A percentile compares a stretch with the other conserved stretches of the same genome.
phyloP scores from a whole-genome alignment of 2,113 vertebrate genomes.

The Macquaria australasica region DNA sequence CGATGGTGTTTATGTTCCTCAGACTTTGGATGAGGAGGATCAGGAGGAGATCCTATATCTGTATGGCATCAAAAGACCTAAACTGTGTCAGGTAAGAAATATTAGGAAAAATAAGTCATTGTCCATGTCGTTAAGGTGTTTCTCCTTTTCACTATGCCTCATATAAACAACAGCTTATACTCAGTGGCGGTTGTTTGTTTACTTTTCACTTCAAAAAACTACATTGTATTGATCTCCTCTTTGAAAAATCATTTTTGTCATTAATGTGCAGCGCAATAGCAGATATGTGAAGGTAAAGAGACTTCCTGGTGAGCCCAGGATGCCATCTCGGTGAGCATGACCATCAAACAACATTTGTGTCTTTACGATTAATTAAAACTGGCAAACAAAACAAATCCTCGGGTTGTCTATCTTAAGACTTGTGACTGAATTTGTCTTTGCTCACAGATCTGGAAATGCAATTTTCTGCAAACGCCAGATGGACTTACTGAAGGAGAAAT shows the following conservation, averaged over 20 bases:
- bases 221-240: not conserved
- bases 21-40: conserved; percentile 20
- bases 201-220: not conserved
- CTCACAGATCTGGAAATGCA: not conserved
- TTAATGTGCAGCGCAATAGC: not conserved
- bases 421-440: not conserved
- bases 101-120: not conserved
- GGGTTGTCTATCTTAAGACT: not conserved
- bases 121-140: too few species aligned
- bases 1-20: not conserved
- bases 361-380: not conserved
- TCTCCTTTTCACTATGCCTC: not conserved
- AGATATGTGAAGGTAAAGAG: fast-evolving
- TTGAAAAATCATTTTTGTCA: not conserved
- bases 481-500: not conserved
- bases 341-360: not conserved
- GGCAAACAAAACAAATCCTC: not conserved
- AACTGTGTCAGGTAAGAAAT: not conserved
- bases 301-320: conserved; percentile 54
- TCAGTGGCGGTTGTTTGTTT: not conserved
- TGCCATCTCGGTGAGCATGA: conserved; percentile 48
- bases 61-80: not conserved
- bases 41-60: not conserved
- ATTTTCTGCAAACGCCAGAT: conserved; percentile 37
- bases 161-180: not conserved